Evolutionary conservation across 2,888 invertebrate species (phyloP), one percentile per base, ranked within the genome.

Genomic region (Melikaiella ostensackeni): DNA sequence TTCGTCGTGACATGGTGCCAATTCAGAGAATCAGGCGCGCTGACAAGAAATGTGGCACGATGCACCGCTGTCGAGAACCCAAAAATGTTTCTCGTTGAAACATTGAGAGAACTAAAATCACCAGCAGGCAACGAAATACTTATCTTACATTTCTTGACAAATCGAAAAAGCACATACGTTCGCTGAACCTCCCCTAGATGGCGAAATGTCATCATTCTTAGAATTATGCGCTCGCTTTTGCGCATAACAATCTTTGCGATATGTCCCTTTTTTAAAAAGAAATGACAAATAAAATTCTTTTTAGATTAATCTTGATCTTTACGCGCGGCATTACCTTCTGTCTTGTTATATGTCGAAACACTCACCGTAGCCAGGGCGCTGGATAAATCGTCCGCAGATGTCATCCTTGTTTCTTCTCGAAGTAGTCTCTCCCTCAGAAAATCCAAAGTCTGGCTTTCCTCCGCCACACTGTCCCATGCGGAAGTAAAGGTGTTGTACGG

Each of bases 401-500:
- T 63, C 77, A 73, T 66, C 16, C 76, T 74, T 19, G 66, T 4
- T 64, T 79, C 79, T 35, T 81, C 81, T 11, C 78, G 79, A 30
- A 79, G 75, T 13, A 80, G 33, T 19, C 78, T 59, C 7, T 81
- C 78, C 13, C 75, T 55, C 27, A 81, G 38, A 13, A 76, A 70
- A 21, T 35, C 42, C 27, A 81, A 16, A 7, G 75, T 78, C 42
- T 79, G 77, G 16, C 75, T 64, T 1, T 21, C 66, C 24, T 62
- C 76, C 6, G 70, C 9, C n/a, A 81, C 77, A 50, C 70, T 77
- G 75, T 76, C 77, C 80, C 79, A 80, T 8, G 77, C 80, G 2
- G 70, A 79, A 42, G 73, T 66, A 59, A 81, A 81, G 2, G 76
- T 62, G 46, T 76, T n/a, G 50, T 75, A 80, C 30, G 30, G 30